Evolutionary conservation across 2,888 invertebrate species (phyloP), one percentile per base, ranked within the genome.

Genomic region (Pimpla rufipes): DNA sequence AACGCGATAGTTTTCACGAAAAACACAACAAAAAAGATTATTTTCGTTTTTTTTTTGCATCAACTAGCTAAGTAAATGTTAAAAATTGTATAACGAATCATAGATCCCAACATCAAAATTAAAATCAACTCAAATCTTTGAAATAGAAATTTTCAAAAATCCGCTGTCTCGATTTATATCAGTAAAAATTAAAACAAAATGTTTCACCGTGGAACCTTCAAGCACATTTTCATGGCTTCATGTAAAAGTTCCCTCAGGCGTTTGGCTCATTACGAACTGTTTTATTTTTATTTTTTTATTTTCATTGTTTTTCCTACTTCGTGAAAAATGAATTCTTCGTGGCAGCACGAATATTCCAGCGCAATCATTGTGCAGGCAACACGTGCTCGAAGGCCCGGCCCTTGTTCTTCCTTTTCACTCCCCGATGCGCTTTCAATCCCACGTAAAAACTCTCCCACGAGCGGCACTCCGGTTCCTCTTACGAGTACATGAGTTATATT

Each of bases 401-500:
- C 57, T 73, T 45, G 29, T 59, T 59, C 35, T 16, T 59, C 35
- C 59, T 59, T 73, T 66, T 59, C 45, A 59, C 29, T 73, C 59
- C 11, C 42, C 59, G 57, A 57, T 45, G 71, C 13, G 71, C 71
- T 73, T 73, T 73, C 71, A 73, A 64, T 75, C 64, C 50, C 64
- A 66, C 75, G 75, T 75, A 42, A 75, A 66, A 75, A 75, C 52
- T 55, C 75, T 73, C 57, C 71, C 71, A 73, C 71, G 71, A 71
- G 57, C 29, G 5, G 29, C 29, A 42, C 64, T 45, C 13, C 66
- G 8, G 23, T 47, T 59, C 21, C 42, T 10, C 59, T n/a, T 10
- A 29, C 35, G 47, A 47, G 35, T 52, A 8, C 55, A 55, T 23
- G 71, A 57, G 71, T 29, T 62, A 62, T 23, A 59, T 59, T 45